Evolutionary conservation across 2,113 vertebrate genomes (phyloP).

Genomic region (Syrrhaptes paradoxus): DNA sequence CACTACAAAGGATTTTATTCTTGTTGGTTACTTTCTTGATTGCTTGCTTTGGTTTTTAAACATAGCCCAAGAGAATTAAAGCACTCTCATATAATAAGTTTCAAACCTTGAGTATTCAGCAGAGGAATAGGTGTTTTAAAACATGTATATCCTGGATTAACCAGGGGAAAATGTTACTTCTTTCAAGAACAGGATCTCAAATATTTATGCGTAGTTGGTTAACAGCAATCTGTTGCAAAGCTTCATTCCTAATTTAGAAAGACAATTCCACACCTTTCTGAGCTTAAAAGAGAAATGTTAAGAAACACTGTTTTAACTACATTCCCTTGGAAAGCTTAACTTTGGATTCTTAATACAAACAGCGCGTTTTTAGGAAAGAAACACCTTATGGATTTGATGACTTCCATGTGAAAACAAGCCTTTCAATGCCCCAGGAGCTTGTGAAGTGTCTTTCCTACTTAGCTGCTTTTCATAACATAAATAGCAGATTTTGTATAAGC

Average conservation of each 20-base stretch:
- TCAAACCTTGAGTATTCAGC: background rate
- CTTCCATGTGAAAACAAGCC: background rate
- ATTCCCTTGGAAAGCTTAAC: background rate
- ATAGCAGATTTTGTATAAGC: background rate
- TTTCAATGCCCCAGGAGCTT: background rate
- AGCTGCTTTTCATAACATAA: background rate
- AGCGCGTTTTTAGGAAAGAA: background rate
- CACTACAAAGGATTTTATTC: background rate
- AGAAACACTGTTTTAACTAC: background rate
- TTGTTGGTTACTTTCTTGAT: background rate
- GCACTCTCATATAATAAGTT: background rate
- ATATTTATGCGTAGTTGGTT: background rate
- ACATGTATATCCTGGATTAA: conserved; percentile 8
- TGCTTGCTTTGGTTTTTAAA: background rate
- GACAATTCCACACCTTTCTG: background rate
- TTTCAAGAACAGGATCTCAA: background rate
- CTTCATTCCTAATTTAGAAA: background rate
- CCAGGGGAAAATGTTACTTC: background rate
- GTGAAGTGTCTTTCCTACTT: background rate
- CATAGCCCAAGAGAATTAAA: background rate
- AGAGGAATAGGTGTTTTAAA: background rate
- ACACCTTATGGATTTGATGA: background rate
- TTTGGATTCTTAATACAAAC: background rate
- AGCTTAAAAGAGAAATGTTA: background rate
- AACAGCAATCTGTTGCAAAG: background rate